A percentile compares a stretch with the other conserved stretches of the same genome.
phyloP scores from a whole-genome alignment of 2,888 invertebrate genomes.

The Cyrtodaria siliqua region DNA sequence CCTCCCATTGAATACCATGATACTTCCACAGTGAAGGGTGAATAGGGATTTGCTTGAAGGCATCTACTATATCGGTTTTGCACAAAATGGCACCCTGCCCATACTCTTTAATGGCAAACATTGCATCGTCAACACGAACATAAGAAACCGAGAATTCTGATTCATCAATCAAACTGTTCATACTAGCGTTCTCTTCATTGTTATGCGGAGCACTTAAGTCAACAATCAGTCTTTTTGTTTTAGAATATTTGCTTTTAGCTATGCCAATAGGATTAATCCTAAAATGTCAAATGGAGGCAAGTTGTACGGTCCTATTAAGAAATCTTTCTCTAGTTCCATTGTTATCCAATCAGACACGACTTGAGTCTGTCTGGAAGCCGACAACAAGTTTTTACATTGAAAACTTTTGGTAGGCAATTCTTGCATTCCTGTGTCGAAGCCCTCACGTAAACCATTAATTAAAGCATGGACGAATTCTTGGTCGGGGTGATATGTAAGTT shows the following conservation, averaged over 20 bases:
- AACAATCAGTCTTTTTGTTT: slow-evolving; percentile 54
- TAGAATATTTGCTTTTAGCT: slow-evolving; percentile 51
- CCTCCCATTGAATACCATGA: no score
- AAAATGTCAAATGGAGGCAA: slow-evolving; percentile 33
- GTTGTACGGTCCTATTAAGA: no score
- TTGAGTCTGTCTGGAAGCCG: slow-evolving; percentile 29
- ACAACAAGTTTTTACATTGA: slow-evolving; percentile 46
- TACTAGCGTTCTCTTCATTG: slow-evolving; percentile 24
- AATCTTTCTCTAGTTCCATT: no score
- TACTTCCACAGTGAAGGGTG: slow-evolving; percentile 40
- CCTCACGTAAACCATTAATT: slow-evolving; percentile 1
- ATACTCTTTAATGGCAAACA: slow-evolving; percentile 25
- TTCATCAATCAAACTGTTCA: slow-evolving; percentile 57
- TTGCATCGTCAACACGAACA: slow-evolving; percentile 61
- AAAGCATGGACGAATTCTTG: neutral
- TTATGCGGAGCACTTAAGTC: slow-evolving; percentile 61
- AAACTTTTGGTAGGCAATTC: neutral
- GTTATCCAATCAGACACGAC: slow-evolving; percentile 24
- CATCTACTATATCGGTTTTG: no score
- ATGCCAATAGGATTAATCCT: slow-evolving; percentile 52
- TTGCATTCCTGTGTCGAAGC: slow-evolving; percentile 6
- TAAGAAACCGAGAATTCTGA: slow-evolving; percentile 41
- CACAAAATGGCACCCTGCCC: no score
- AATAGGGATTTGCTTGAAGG: slow-evolving; percentile 49
- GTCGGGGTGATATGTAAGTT: slow-evolving; percentile 10